These are phyloP conservation scores for Oreochromis aureus DNA, from an alignment of 2,113 vertebrate species.

Conservation along the genomic window DNA sequence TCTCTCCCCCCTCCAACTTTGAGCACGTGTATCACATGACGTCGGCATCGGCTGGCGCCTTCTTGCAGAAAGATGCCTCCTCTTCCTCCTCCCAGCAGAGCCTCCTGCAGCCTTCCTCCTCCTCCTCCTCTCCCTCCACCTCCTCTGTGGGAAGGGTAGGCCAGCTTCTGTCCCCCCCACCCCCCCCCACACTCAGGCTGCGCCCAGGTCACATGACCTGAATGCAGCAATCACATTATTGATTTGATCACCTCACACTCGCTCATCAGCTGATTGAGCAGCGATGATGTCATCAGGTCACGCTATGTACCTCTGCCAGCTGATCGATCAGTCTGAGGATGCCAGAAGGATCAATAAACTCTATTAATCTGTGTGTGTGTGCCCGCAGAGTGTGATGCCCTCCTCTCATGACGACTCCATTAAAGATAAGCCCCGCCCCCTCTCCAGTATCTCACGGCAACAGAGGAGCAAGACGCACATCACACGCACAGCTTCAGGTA, in stretches of 20 bases:
- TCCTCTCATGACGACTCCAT: slow-evolving; percentile 81
- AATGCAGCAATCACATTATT: not conserved
- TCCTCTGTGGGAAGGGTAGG: slow-evolving; percentile 86
- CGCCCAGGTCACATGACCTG: not conserved
- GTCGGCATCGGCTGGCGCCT: slow-evolving; percentile 76
- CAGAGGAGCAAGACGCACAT: slow-evolving; percentile 85
- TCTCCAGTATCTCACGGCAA: slow-evolving; percentile 79
- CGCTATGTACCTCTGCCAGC: not conserved
- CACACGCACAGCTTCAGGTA: slow-evolving; percentile 90
- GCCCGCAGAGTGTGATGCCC: slow-evolving; percentile 77
- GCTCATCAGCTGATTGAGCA: not conserved
- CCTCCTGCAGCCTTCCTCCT: slow-evolving; percentile 62
- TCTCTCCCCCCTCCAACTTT: slow-evolving; percentile 83
- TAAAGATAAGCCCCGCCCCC: slow-evolving; percentile 76
- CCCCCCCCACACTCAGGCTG: not conserved
- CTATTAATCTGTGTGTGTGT: not conserved
- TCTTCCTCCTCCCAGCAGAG: slow-evolving; percentile 71
- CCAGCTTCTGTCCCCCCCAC: not conserved
- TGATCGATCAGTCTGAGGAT: not conserved
- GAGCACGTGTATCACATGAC: slow-evolving; percentile 85
- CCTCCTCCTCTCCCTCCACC: slow-evolving; percentile 80
- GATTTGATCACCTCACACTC: not conserved
- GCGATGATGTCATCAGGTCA: not conserved
- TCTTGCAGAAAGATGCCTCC: slow-evolving; percentile 78
- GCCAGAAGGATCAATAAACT: not conserved